These are phyloP conservation scores for Tachypleus tridentatus DNA, from an alignment of 1,140 invertebrate species.

Conservation along the genomic window DNA sequence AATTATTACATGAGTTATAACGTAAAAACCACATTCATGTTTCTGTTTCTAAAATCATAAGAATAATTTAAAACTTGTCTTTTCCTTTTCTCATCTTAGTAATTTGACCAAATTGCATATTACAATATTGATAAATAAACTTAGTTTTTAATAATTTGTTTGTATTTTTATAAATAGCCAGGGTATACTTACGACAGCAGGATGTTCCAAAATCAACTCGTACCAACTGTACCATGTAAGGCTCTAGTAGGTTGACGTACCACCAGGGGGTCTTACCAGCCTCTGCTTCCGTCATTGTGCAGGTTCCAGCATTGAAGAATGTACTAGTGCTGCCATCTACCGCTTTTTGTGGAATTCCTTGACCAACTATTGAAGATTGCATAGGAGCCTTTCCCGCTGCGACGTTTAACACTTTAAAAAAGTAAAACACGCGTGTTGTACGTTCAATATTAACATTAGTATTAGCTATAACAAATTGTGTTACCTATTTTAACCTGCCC, in stretches of 20 bases:
- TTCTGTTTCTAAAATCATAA: too few species aligned
- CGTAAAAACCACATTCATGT: too few species aligned
- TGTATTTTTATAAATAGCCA: neutral
- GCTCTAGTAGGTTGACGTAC: conserved; percentile 89
- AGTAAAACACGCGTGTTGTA: neutral
- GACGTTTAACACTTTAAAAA: conserved; percentile 70
- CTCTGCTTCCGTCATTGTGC: conserved; percentile 70
- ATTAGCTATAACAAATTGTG: too few species aligned
- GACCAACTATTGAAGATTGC: conserved; percentile 68
- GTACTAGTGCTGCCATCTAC: conserved; percentile 79
- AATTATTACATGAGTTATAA: too few species aligned
- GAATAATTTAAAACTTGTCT: too few species aligned
- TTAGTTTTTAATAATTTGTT: neutral
- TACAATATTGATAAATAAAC: neutral
- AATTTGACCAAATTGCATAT: too few species aligned
- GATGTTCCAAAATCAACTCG: conserved; percentile 81
- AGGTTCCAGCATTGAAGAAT: conserved; percentile 67
- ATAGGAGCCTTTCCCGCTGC: conserved; percentile 92
- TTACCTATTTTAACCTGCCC: too few species aligned
- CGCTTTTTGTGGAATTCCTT: conserved; percentile 76
- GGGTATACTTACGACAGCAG: conserved; percentile 58
- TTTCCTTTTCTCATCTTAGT: too few species aligned
- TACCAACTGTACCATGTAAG: conserved; percentile 85
- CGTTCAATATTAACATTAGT: too few species aligned
- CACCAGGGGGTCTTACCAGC: conserved; percentile 74